Evolutionary conservation across 1,140 invertebrate genomes (phyloP), one percentile per base, ranked within the genome.

Genomic region (Ceratosolen fusciceps): DNA sequence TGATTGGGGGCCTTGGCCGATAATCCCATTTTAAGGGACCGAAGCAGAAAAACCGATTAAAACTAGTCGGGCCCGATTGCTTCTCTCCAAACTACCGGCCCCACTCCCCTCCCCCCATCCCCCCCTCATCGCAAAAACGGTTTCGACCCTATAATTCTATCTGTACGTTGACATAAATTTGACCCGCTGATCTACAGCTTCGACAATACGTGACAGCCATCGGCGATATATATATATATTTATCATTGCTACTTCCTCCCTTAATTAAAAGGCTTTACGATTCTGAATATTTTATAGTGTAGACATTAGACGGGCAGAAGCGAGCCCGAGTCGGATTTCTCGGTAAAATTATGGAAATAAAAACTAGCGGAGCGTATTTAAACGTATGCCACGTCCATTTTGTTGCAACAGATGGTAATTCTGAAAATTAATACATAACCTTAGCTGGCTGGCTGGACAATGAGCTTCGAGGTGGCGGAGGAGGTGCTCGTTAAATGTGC

Each of bases 21-120:
- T 75, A 76, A 76, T 65, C 74, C 60, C 24, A 29, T 76, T 76
- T 19, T 68, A 76, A 76, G 29, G 74, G 74, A 65, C 39, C 10
- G 5, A 76, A 37, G 14, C 29, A 62, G 60, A 82, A 82, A 80
- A 74, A 39, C 10, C 34, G 49, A 31, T 62, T 31, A 62, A 31
- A 34, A 34, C 1, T 34, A 62, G 4, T 62, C 34, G 58, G 16
- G 19, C 5, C 21, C 29, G n/a, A n/a, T n/a, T n/a, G n/a, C n/a
- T n/a, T n/a, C n/a, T n/a, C n/a, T n/a, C n/a, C n/a, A n/a, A n/a
- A n/a, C n/a, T n/a, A n/a, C n/a, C n/a, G n/a, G n/a, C n/a, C n/a
- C n/a, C n/a, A n/a, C n/a, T n/a, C n/a, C n/a, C n/a, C n/a, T n/a
- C n/a, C n/a, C n/a, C n/a, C n/a, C n/a, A n/a, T n/a, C n/a, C n/a